These are phyloP conservation scores for Sesia bembeciformis DNA, from an alignment of 2,888 invertebrate genomes.

Conservation along the genomic window DNA sequence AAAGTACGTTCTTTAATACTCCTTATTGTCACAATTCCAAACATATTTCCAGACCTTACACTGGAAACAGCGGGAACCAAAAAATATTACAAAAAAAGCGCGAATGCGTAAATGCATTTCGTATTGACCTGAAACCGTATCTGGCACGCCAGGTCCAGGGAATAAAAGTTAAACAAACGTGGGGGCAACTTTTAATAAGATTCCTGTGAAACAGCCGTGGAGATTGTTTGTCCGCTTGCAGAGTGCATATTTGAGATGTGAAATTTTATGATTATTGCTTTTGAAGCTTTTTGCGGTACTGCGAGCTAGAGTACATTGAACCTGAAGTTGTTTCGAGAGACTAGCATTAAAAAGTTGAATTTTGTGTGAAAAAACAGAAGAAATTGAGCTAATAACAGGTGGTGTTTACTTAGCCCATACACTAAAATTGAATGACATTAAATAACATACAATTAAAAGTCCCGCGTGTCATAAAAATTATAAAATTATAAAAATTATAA, in stretches of 20 bases:
- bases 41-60: too few species aligned
- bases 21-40: too few species aligned
- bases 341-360: too few species aligned
- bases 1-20: too few species aligned
- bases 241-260: neutral
- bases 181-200: constrained; percentile 32
- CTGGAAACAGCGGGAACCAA: neutral
- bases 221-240: constrained; percentile 6
- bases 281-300: neutral
- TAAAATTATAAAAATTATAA: too few species aligned
- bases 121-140: neutral
- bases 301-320: neutral
- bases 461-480: too few species aligned
- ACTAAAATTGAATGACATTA: too few species aligned
- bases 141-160: constrained; percentile 7
- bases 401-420: too few species aligned
- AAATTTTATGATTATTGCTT: neutral
- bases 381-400: too few species aligned
- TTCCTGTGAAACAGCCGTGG: constrained; percentile 15
- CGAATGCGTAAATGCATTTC: neutral
- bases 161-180: constrained; percentile 25
- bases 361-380: too few species aligned
- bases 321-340: neutral
- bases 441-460: too few species aligned
- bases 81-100: neutral